phyloP scores from a whole-genome alignment of 1,140 invertebrate genomes.

The Scaptodrosophila lebanonensis region DNA sequence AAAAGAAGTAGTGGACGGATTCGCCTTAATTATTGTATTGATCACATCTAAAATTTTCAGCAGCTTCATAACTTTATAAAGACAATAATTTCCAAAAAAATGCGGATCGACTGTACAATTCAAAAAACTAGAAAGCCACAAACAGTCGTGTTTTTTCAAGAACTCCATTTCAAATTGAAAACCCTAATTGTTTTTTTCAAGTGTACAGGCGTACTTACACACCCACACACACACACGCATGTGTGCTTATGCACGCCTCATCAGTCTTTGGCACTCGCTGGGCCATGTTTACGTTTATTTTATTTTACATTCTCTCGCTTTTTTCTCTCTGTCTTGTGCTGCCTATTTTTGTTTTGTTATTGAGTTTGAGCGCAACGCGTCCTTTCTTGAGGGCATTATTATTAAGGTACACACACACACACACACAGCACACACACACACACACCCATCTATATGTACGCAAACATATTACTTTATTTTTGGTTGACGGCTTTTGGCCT shows the following conservation, averaged over 20 bases:
- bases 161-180: too few species aligned
- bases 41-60: too few species aligned
- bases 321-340: constrained; percentile 10
- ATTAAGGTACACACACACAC: constrained; percentile 43
- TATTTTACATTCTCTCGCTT: constrained; percentile 30
- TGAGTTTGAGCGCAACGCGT: constrained; percentile 31
- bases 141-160: too few species aligned
- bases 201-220: neutral
- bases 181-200: constrained; percentile 3
- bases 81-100: too few species aligned
- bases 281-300: constrained; percentile 43
- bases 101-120: too few species aligned
- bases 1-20: too few species aligned
- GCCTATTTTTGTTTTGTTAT: constrained; percentile 33
- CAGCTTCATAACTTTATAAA: too few species aligned
- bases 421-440: constrained; percentile 5
- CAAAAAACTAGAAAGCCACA: too few species aligned
- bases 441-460: neutral
- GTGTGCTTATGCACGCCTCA: constrained; percentile 22
- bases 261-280: neutral
- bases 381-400: constrained; percentile 61
- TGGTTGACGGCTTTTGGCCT: constrained; percentile 56
- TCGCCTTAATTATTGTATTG: too few species aligned
- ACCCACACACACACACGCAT: neutral
- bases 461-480: constrained; percentile 42